Conservation (phyloP, 2,113 vertebrate species). For the Oncorhynchus clarkii region DNA sequence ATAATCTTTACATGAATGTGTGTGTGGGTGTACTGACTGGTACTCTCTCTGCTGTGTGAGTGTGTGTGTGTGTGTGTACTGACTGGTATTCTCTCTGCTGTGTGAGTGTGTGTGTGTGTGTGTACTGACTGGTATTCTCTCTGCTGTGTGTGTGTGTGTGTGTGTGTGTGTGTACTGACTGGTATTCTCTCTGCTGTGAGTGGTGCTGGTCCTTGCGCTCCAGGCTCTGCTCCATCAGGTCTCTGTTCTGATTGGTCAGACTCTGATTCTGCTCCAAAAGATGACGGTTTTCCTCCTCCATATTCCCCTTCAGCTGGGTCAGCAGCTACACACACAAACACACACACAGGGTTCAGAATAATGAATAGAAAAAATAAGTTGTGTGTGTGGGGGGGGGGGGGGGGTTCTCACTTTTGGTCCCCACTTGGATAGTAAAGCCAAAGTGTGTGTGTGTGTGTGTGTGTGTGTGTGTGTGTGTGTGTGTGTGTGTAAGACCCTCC, state of each 20-base stretch:
- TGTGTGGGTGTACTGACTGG: conserved; percentile 60
- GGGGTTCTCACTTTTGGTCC: too few species aligned
- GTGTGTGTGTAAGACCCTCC: too few species aligned
- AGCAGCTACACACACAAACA: conserved; percentile 69
- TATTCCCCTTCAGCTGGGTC: conserved; percentile 83
- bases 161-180: conserved; percentile 54
- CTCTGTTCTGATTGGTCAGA: conserved; percentile 82
- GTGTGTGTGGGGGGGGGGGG: not conserved
- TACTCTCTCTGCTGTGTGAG: conserved; percentile 77
- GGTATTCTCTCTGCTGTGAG: conserved; percentile 82
- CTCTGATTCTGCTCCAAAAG: conserved; percentile 83
- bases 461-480: too few species aligned
- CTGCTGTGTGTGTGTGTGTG: too few species aligned
- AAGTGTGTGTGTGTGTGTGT: too few species aligned
- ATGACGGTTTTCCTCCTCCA: conserved; percentile 89
- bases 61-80: conserved; percentile 14
- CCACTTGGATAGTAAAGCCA: too few species aligned
- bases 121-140: conserved; percentile 8
- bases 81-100: too few species aligned
- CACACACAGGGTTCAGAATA: not conserved
- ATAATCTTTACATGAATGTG: too few species aligned
- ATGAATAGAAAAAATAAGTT: too few species aligned
- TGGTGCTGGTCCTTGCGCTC: conserved; percentile 85
- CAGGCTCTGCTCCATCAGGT: conserved; percentile 83
- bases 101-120: too few species aligned